phyloP scores from a whole-genome alignment of 2,888 invertebrate species.

The Pseudococcus longispinus region DNA sequence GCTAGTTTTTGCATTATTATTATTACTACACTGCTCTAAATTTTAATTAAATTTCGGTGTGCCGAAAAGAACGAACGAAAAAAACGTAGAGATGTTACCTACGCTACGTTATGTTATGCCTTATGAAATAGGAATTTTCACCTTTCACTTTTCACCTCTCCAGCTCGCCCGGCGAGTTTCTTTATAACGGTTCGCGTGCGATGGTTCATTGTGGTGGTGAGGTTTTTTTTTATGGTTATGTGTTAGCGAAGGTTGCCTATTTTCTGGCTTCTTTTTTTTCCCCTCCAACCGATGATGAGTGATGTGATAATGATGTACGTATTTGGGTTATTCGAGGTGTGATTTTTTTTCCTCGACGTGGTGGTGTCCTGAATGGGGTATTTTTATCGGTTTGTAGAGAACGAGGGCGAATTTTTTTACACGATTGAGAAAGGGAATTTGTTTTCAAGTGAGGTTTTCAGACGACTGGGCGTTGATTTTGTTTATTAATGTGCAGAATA shows the following conservation, averaged over 20 bases:
- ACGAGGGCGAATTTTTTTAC: too few relatives aligned
- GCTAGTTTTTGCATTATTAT: slow-evolving; percentile 29
- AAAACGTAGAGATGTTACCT: background rate
- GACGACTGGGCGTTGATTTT: too few relatives aligned
- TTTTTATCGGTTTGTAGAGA: background rate
- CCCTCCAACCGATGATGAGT: background rate
- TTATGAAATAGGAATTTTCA: background rate
- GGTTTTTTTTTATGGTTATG: background rate
- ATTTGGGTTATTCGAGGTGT: background rate
- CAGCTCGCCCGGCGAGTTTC: background rate
- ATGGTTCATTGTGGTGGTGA: background rate
- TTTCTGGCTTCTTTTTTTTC: background rate
- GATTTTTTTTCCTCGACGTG: background rate
- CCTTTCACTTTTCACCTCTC: background rate
- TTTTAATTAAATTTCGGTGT: slow-evolving; percentile 23
- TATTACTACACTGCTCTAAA: slow-evolving; percentile 20
- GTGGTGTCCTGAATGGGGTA: background rate
- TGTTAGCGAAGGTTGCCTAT: background rate
- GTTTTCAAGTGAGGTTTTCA: too few relatives aligned
- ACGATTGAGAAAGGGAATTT: too few relatives aligned
- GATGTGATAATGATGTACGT: background rate
- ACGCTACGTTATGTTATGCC: background rate
- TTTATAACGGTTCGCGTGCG: background rate
- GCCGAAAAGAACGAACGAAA: slow-evolving; percentile 23
- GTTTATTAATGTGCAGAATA: too few relatives aligned